Evolutionary conservation across 2,797 vertebrate species (phyloP).

Genomic region (Sebastes miniatus): DNA sequence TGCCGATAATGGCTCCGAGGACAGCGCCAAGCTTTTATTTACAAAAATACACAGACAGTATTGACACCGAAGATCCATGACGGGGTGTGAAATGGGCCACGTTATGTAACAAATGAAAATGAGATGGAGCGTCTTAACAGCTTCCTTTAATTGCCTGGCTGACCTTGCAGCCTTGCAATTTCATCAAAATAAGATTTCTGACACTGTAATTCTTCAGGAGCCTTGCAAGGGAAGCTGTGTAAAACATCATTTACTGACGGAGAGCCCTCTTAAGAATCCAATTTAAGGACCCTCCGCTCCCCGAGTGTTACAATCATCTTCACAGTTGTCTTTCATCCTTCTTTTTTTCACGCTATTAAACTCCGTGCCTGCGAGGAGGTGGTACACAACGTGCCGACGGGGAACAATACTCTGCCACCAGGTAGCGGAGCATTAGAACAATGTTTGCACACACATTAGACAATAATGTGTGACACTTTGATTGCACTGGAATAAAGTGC

Average conservation of each 20-base stretch:
- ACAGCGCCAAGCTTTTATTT: slow-evolving; percentile 27
- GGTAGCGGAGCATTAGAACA: slow-evolving; percentile 20
- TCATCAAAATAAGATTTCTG: slow-evolving; percentile 42
- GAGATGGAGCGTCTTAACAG: slow-evolving; percentile 14
- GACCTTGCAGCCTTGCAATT: slow-evolving; percentile 50
- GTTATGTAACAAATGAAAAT: slow-evolving; percentile 52
- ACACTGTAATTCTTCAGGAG: slow-evolving; percentile 28
- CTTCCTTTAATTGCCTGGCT: slow-evolving; percentile 41
- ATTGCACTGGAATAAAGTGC: slow-evolving; percentile 34
- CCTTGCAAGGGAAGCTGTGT: neutral
- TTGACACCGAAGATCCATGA: slow-evolving; percentile 25
- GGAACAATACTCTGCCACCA: slow-evolving; percentile 16
- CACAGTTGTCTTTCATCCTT: slow-evolving; percentile 34
- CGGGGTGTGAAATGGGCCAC: slow-evolving; percentile 22
- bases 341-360: slow-evolving; percentile 48
- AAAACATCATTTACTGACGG: slow-evolving; percentile 40
- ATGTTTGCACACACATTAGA: slow-evolving; percentile 33
- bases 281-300: slow-evolving; percentile 30
- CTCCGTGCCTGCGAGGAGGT: slow-evolving; percentile 20
- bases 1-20: slow-evolving; percentile 11
- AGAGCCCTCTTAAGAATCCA: slow-evolving; percentile 25
- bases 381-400: slow-evolving; percentile 21
- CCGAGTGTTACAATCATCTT: slow-evolving; percentile 29
- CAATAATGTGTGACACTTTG: slow-evolving; percentile 26
- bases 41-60: slow-evolving; percentile 32